Evolutionary conservation across 2,113 vertebrate species (phyloP).

Genomic region (Dolichotis patagonum): DNA sequence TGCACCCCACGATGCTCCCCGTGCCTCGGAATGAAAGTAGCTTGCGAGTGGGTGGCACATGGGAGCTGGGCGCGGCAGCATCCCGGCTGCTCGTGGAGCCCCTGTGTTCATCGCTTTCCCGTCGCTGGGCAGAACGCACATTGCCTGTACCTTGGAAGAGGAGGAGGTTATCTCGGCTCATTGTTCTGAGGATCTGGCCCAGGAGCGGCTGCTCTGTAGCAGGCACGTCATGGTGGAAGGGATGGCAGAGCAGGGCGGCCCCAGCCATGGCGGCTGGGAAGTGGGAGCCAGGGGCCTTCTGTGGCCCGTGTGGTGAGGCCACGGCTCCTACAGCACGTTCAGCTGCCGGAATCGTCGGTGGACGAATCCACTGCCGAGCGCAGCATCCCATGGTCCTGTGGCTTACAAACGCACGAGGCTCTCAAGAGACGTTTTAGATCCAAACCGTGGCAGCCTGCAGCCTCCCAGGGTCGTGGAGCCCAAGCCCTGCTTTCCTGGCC

Average conservation of each 20-base stretch:
- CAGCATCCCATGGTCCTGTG: neutral
- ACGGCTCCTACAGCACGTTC: no score
- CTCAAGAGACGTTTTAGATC: neutral
- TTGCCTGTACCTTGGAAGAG: neutral
- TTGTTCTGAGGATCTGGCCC: neutral
- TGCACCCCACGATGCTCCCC: no score
- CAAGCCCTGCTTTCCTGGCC: neutral
- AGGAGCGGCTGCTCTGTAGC: neutral
- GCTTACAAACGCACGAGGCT: neutral
- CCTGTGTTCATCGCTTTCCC: neutral
- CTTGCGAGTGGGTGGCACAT: no score
- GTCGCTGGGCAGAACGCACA: neutral
- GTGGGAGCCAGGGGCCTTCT: neutral
- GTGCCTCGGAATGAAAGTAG: neutral
- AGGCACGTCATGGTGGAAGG: neutral
- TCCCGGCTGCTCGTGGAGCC: neutral
- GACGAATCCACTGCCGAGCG: neutral
- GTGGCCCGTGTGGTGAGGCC: neutral
- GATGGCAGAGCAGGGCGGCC: neutral
- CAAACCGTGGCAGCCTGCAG: neutral
- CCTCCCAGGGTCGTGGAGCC: neutral
- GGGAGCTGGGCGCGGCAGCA: neutral
- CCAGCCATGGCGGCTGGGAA: neutral
- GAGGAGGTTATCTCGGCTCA: neutral
- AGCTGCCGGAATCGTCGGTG: neutral